A percentile compares a stretch with the other conserved stretches of the same genome.
These are phyloP conservation scores for Caenorhabditis briggsae DNA, from an alignment of 1,140 invertebrate species.

Conservation along the genomic window DNA sequence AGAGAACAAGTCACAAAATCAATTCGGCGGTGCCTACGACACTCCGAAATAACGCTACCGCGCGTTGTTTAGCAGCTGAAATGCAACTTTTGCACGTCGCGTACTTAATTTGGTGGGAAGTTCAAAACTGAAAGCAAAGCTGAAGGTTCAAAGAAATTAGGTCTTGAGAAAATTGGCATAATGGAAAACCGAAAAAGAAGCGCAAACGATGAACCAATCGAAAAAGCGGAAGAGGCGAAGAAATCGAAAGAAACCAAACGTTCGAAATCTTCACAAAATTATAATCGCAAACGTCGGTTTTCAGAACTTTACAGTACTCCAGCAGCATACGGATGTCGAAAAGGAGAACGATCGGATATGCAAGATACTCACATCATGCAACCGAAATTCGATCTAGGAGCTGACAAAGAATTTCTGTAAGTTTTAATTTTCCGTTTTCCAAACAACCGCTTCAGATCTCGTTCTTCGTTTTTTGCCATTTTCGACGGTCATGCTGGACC, in stretches of 20 bases:
- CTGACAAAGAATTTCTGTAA: conserved; percentile 52
- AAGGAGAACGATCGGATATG: conserved; percentile 63
- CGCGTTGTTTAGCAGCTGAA: conserved; percentile 5
- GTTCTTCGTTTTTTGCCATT: conserved; percentile 54
- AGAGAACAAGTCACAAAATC: conserved; percentile 29
- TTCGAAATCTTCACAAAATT: neutral
- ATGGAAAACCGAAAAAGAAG: neutral
- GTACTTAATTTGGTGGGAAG: conserved; percentile 7
- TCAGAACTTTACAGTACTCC: neutral
- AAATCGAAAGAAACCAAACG: neutral
- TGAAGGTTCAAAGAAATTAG: neutral
- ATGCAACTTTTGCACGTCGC: conserved; percentile 39
- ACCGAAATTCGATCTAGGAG: neutral
- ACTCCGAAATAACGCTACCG: neutral
- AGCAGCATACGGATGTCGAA: conserved; percentile 24
- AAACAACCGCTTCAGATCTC: conserved; percentile 26
- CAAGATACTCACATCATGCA: conserved; percentile 51
- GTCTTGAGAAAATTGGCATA: neutral
- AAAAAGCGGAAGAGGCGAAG: neutral
- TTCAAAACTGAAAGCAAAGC: neutral
- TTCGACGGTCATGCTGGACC: conserved; percentile 61
- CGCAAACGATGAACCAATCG: neutral
- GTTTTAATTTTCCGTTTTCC: neutral
- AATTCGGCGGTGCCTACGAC: conserved; percentile 44
- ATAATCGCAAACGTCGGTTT: neutral